Percentiles rank a stretch among this genome's conserved stretches.
Evolutionary conservation across 2,113 vertebrate species (phyloP).

Genomic region (Empidonax traillii): DNA sequence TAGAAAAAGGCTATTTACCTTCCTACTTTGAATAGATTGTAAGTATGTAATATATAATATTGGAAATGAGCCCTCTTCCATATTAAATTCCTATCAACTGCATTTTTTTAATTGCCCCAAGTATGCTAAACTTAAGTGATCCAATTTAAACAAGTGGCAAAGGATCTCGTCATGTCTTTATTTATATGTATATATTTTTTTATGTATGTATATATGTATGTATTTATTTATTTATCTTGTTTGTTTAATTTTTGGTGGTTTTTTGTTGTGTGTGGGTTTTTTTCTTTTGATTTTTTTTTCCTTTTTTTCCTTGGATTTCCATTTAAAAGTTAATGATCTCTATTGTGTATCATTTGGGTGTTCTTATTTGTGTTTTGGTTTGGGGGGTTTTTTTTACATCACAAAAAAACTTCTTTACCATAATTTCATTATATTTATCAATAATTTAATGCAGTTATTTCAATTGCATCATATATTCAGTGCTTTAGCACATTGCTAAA

Average conservation of each 20-base stretch:
- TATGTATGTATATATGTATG: not conserved
- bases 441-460: not conserved
- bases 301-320: not conserved
- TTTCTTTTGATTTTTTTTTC: too few species aligned
- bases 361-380: not conserved
- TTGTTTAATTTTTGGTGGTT: too few species aligned
- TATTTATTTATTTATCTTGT: not conserved
- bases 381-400: not conserved
- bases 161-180: too few species aligned
- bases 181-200: too few species aligned
- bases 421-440: not conserved
- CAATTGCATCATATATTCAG: not conserved
- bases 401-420: not conserved
- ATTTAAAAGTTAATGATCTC: not conserved
- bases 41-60: not conserved
- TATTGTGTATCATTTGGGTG: rapidly evolving
- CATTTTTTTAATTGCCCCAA: not conserved
- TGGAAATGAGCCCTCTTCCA: not conserved
- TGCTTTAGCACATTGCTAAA: not conserved
- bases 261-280: not conserved
- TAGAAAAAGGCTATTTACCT: not conserved
- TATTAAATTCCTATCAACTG: not conserved
- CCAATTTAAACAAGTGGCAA: not conserved
- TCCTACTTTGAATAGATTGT: not conserved
- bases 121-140: not conserved